Evolutionary conservation across 2,797 vertebrate genomes (phyloP).

Genomic region (Enteromius anoplus): DNA sequence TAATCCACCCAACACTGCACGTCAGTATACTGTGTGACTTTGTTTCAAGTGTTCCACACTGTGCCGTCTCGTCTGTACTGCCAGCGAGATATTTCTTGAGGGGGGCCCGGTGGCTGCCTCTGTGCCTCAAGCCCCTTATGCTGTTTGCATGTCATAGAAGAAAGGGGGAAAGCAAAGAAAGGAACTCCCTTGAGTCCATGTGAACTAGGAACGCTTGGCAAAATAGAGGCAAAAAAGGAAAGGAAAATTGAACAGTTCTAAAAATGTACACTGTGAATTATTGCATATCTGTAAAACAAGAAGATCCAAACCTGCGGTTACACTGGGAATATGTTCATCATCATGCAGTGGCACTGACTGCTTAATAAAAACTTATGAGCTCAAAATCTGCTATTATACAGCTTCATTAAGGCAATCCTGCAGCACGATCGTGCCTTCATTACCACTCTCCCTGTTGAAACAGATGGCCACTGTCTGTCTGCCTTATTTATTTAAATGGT

Average conservation of each 20-base stretch:
- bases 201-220: conserved; percentile 5
- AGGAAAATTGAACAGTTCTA: conserved; percentile 19
- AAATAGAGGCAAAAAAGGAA: background rate
- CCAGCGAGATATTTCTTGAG: conserved; percentile 26
- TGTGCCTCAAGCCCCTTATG: conserved; percentile 18
- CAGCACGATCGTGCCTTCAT: conserved; percentile 41
- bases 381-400: conserved; percentile 49
- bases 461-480: conserved; percentile 60
- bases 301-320: background rate
- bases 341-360: conserved; percentile 40
- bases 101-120: conserved; percentile 27
- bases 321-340: conserved; percentile 4
- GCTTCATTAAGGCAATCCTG: conserved; percentile 54
- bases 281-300: conserved; percentile 18
- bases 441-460: conserved; percentile 53
- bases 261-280: background rate
- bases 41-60: conserved; percentile 11
- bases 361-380: conserved; percentile 58
- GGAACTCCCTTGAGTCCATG: background rate
- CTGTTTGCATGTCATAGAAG: conserved; percentile 26
- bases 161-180: conserved; percentile 14
- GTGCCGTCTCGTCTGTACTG: background rate
- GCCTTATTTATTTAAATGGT: conserved; percentile 54
- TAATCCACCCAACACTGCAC: background rate
- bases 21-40: background rate